Evolutionary conservation across 2,113 vertebrate species (phyloP), one percentile per base, ranked within the genome.

Genomic region (Sinosuthora webbiana): DNA sequence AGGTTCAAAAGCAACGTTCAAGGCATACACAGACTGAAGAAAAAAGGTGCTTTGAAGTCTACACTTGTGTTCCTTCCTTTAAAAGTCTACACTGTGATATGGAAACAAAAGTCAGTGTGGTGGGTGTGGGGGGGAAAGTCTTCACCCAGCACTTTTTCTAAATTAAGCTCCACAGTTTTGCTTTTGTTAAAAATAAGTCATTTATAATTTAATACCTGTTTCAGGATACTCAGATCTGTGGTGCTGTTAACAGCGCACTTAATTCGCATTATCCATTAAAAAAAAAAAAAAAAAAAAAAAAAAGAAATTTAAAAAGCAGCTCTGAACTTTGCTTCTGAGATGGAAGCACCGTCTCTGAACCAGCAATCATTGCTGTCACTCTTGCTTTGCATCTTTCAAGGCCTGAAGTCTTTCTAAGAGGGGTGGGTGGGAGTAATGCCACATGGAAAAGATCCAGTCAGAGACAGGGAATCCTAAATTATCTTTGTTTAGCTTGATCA

Each of bases 401-500:
- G 99, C 99, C 96, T 99, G 98, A 88, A 99, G 99, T 95, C 99
- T 99, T 98, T 99, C 99, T 94, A 99, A 97, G 57, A 99, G 98
- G 3, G 99, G 99, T 59, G 99, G 99, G 94, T 99, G 99, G 52
- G 99, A 99, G 92, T 99, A 99, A 97, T 99, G 99, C 99, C 99
- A 99, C 98, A 99, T 99, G 49, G 99, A 99, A 97, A 99, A 99
- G 79, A 99, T 97, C 99, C 99, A 99, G 97, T 99, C 99, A 69
- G 99, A 99, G 83, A 99, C 99, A 2, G 99, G 99, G 94, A 99
- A 99, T 90, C 99, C 99, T 95, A 99, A 98, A 97, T 99, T 99
- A 97, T 99, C 99, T 96, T 99, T 99, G 98, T 99, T 99, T 59
- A 99, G 98, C 98, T 99, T 99, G 98, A 99, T 99, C 81, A 99